Conservation (phyloP, 2,888 invertebrate genomes). For the Oegoconia quadripuncta region DNA sequence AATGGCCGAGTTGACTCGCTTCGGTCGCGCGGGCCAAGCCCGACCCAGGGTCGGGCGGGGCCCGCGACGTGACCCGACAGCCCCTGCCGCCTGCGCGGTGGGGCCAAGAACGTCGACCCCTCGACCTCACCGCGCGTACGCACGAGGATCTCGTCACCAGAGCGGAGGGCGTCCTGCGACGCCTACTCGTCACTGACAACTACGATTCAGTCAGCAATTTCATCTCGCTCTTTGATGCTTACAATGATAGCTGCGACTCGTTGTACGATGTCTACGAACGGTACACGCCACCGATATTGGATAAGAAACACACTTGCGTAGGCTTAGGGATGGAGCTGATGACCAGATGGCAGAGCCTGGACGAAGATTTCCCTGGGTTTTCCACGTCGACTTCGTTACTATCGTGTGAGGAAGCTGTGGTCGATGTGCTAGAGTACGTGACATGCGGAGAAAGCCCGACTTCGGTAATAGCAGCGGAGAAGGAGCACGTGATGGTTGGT, state of each 20-base stretch:
- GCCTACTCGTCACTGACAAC: slow-evolving; percentile 89
- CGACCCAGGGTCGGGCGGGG: slow-evolving; percentile 40
- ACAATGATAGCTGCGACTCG: slow-evolving; percentile 77
- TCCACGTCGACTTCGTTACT: slow-evolving; percentile 81
- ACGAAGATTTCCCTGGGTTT: slow-evolving; percentile 82
- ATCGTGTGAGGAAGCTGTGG: slow-evolving; percentile 93
- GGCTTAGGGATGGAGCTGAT: slow-evolving; percentile 89
- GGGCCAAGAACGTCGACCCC: slow-evolving; percentile 43
- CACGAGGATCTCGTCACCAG: slow-evolving; percentile 90
- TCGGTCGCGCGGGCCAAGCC: slow-evolving; percentile 52
- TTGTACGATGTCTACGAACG: slow-evolving; percentile 86
- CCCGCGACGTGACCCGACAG: slow-evolving; percentile 29
- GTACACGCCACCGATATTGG: slow-evolving; percentile 88
- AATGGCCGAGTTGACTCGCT: slow-evolving; percentile 99
- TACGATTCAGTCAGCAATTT: slow-evolving; percentile 95
- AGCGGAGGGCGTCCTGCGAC: slow-evolving; percentile 89
- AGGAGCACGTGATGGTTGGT: slow-evolving; percentile 92
- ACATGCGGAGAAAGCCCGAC: slow-evolving; percentile 76
- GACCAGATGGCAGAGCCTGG: slow-evolving; percentile 79
- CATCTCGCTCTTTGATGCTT: slow-evolving; percentile 82
- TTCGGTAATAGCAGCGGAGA: slow-evolving; percentile 84
- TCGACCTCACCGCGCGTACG: slow-evolving; percentile 61
- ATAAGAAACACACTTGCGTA: slow-evolving; percentile 92
- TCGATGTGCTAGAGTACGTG: slow-evolving; percentile 77
- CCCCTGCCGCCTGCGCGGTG: slow-evolving; percentile 56